Evolutionary conservation across 2,888 invertebrate genomes (phyloP).

Genomic region (Ceratothoa steindachneri): DNA sequence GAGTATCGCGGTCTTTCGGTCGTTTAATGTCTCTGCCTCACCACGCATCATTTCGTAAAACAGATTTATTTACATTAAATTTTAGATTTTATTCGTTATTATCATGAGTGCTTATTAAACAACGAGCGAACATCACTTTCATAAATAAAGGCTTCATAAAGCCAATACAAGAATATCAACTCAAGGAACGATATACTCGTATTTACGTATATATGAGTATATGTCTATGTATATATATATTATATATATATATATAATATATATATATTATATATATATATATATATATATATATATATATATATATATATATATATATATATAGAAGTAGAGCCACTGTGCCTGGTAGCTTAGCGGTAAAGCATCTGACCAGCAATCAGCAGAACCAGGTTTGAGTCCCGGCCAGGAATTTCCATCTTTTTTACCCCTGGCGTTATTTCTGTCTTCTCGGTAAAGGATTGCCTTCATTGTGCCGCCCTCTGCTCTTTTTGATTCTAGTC

Average conservation of each 20-base stretch:
- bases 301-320: too few species aligned
- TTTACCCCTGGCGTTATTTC: too few species aligned
- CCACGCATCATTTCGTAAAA: not conserved
- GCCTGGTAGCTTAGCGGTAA: too few species aligned
- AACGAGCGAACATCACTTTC: not conserved
- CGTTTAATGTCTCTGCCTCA: not conserved
- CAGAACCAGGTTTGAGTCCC: not conserved
- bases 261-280: not conserved
- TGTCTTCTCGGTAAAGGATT: too few species aligned
- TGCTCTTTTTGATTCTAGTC: too few species aligned
- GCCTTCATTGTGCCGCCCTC: too few species aligned
- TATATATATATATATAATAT: slow-evolving; percentile 6
- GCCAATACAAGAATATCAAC: not conserved
- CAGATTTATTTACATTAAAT: not conserved
- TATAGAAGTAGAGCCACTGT: too few species aligned
- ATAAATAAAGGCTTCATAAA: not conserved
- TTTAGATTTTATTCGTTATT: not conserved
- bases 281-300: not conserved
- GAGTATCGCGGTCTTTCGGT: not conserved
- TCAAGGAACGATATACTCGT: not conserved
- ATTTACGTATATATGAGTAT: not conserved
- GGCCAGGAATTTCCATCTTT: not conserved
- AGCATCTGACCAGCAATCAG: too few species aligned
- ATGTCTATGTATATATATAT: slow-evolving; percentile 5
- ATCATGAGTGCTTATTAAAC: slow-evolving; percentile 1